Base-by-base conservation (phyloP, 2,797 vertebrate genomes). In the Sphaeramia orbicularis region DNA sequence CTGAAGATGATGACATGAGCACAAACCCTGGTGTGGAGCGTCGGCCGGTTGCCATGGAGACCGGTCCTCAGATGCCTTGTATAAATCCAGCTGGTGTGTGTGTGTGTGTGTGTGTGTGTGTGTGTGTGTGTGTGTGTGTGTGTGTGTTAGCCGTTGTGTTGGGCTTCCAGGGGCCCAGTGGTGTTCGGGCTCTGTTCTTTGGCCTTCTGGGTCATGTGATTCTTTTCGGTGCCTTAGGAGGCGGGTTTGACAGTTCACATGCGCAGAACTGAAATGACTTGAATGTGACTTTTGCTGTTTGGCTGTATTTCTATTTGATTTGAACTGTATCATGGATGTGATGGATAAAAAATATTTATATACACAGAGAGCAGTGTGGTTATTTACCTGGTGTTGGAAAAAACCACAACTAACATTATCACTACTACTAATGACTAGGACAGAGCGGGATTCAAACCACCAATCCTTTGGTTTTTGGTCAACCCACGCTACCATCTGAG, bases 291-390 rank as follows among this genome's bases (percentile, higher is more conserved):
- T 78, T 75, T 77, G 58, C 74, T 83, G 80, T 83, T n/a, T 61
- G 60, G 78, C 67, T 80, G 76, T 85, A 68, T 81, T 83, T 84
- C 55, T 80, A 67, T 80, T 83, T 80, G n/a, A 63, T 71, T 70
- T 85, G 74, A 75, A 78, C 71, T 85, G 81, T 85, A 86, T 54
- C 76, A 59, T 83, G 80, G 79, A 74, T 81, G 83, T 85, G 21
- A 61, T 71, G 80, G 73, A 89, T 89, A 90, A 89, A 90, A 62
- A 74, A 70, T 81, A 78, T 88, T 88, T 90, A 60, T 90, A 86
- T 80, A 86, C 45, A 74, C 50, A 36, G 27, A 67, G 58, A 73
- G 60, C 16, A n/a, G 48, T 14, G 36, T 76, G 44, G 9, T 61
- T 57, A 40, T 71, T 76, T 62, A 2, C 15, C 37, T n/a, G 10